Conservation (phyloP, 2,797 vertebrate genomes). For the Poecile montanus region DNA sequence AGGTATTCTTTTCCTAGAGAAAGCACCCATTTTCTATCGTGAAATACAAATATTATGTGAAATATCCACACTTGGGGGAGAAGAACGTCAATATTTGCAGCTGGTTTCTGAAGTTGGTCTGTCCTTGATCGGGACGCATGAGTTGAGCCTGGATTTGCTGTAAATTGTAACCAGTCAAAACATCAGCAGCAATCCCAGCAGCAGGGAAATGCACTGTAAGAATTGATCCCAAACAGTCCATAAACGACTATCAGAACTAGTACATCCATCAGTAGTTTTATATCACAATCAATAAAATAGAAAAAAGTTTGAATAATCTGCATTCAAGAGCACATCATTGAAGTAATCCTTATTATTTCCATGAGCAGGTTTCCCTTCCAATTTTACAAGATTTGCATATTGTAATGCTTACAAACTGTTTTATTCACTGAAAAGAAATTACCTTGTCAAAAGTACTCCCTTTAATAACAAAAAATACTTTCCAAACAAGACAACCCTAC, state of each 20-base stretch:
- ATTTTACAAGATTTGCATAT: not conserved
- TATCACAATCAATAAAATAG: not conserved
- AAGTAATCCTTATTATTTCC: not conserved
- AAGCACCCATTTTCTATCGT: not conserved
- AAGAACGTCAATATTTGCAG: not conserved
- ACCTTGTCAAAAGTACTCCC: not conserved
- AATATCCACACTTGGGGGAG: not conserved
- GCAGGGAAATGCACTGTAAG: not conserved
- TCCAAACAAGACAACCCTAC: not conserved
- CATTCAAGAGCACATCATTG: not conserved
- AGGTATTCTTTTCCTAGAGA: not conserved
- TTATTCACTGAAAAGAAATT: not conserved
- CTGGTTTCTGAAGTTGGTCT: not conserved
- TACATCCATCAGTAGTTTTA: not conserved
- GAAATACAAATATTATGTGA: not conserved
- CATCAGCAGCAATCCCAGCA: not conserved
- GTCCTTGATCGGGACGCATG: not conserved
- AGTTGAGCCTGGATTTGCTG: not conserved
- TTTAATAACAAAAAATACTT: not conserved
- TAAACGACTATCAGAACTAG: not conserved
- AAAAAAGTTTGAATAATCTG: not conserved
- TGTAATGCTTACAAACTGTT: not conserved
- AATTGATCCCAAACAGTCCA: not conserved
- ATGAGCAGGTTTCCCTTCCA: not conserved
- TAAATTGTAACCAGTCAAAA: constrained; percentile 24